Base-by-base conservation (phyloP, 2,113 vertebrate genomes). In the Anthoscopus minutus region DNA sequence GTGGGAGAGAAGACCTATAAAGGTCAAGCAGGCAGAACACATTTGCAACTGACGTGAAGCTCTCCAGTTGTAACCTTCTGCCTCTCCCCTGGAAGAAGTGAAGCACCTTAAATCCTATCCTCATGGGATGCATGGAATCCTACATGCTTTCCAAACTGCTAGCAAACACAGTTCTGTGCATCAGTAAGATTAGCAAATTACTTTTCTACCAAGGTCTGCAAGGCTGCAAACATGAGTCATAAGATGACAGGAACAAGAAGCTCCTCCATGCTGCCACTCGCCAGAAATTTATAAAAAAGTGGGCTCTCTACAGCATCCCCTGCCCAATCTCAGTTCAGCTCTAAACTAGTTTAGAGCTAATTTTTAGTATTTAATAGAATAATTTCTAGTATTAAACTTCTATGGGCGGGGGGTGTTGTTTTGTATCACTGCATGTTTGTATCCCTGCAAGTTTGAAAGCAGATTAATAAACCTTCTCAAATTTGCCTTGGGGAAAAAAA, bases 381-480 rank as follows among this genome's bases (percentile, higher is more conserved):
- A 79, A 60, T 65, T 86, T 82, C 50, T 80, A 16, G 35, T 61
- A 79, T 86, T 77, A 45, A 88, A 58, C 14, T 80, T 15, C 60
- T 47, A 4, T 3, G 11, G 35, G 10, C 2, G 6, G 2, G 2
- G 3, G 6, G 4, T 13, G 11, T 11, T 21, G 8, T 47, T 93
- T 72, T 58, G 37, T 89, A 40, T 66, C 30, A 14, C 64, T 40
- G 28, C 9, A 40, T n/a, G 19, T 60, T 71, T 72, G 10, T 66
- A 89, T 64, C 80, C 60, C 22, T 51, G 25, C n/a, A 48, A 24
- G 6, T 67, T 58, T 90, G n/a, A 86, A 86, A 96, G 40, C 19
- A 56, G 64, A 91, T 84, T 82, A 88, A 86, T 81, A 44, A 91
- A 65, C n/a, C 40, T 84, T 44, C 47, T 86, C 81, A 67, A 40